Percentiles rank a stretch among this genome's conserved stretches.
These are phyloP conservation scores for Dugesia japonica DNA, from an alignment of 2,888 invertebrate species.

Conservation along the genomic window DNA sequence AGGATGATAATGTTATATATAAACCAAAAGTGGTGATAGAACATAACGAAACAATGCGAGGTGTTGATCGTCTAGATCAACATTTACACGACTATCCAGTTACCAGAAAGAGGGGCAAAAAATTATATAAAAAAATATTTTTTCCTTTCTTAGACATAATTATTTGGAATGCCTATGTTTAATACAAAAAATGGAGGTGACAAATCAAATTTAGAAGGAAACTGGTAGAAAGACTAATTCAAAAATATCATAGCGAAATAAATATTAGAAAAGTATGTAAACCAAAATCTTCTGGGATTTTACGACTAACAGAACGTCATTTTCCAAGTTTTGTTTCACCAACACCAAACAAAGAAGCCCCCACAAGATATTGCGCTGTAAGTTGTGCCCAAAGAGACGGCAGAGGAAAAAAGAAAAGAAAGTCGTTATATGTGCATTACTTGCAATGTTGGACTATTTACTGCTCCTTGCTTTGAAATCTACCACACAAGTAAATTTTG, in stretches of 20 bases:
- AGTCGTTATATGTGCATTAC: neutral
- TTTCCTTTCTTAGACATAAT: neutral
- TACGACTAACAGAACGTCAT: neutral
- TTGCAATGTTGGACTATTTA: neutral
- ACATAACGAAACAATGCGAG: neutral
- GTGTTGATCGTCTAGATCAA: too few species aligned
- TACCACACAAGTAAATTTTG: neutral
- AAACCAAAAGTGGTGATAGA: neutral
- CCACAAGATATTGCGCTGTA: neutral
- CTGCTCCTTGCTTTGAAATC: neutral
- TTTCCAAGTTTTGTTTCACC: neutral
- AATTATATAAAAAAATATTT: neutral
- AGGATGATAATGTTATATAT: too few species aligned
- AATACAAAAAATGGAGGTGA: neutral
- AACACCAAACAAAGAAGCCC: neutral
- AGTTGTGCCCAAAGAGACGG: neutral
- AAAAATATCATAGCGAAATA: neutral
- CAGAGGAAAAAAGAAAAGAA: neutral
- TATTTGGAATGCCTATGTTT: neutral
- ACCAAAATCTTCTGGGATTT: neutral
- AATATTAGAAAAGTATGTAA: neutral
- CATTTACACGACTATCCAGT: neutral
- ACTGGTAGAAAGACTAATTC: neutral
- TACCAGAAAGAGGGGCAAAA: neutral
- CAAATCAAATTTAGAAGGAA: neutral